Evolutionary conservation across 35 echinoderm and acorn worm genomes (phyloP), one percentile per base, ranked within the genome.

Genomic region (Patiria miniata): DNA sequence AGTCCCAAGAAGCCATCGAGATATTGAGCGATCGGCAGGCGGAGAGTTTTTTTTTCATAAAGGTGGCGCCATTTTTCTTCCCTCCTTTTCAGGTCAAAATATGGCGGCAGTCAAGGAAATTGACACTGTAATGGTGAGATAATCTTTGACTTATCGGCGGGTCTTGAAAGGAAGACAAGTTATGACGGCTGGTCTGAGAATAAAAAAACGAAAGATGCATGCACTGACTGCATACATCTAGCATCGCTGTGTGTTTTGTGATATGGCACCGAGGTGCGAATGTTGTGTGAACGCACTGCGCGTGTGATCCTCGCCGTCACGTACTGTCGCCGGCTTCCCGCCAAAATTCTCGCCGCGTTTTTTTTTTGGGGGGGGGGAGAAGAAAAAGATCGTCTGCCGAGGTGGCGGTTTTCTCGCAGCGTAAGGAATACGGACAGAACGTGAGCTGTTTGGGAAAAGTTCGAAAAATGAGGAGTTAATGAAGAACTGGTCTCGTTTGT

Each of bases 341-440:
- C 82, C 53, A 84, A 84, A 84, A 59, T 58, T 84, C 82, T 84
- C 82, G 82, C 82, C 82, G 53, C 54, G 57, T 36, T 84, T 84
- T 29, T n/a, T n/a, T n/a, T n/a, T n/a, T n/a, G n/a, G n/a, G n/a
- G n/a, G n/a, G n/a, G n/a, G n/a, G n/a, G n/a, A n/a, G n/a, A n/a
- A 39, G 52, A 34, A n/a, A 81, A 12, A 12, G 65, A 73, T 73
- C 82, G 82, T 84, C 82, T 84, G 82, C 57, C 34, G 29, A 84
- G 82, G 82, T 84, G 82, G 53, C 53, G 82, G 37, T 58, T 84
- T 84, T 84, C 82, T 53, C 82, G 82, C 82, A 58, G 34, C 65
- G 34, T 28, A 26, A 73, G 65, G 65, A 34, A 73, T 73, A 73
- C 29, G n/a, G 65, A 73, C 29, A 34, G 65, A 47, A 73, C 65